Conservation (phyloP, 2,888 invertebrate species). For the Gastracanthus pulcherrimus region DNA sequence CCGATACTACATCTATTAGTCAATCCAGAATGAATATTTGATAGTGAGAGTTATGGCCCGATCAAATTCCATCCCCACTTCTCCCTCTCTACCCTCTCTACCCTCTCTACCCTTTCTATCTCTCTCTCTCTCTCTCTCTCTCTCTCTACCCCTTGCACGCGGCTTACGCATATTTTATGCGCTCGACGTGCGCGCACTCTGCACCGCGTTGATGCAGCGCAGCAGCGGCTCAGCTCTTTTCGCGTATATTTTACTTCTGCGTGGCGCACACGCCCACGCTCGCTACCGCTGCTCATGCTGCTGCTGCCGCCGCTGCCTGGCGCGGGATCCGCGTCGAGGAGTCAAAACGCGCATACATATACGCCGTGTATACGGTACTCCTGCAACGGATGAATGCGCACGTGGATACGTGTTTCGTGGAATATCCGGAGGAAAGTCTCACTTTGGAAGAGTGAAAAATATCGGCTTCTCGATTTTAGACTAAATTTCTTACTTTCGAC, state of each 20-base stretch:
- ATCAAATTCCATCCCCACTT: slow-evolving; percentile 66
- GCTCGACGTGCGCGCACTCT: slow-evolving; percentile 47
- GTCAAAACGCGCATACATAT: slow-evolving; percentile 23
- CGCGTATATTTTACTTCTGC: slow-evolving; percentile 28
- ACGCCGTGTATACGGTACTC: no score
- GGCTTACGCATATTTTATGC: slow-evolving; percentile 65
- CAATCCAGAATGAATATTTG: slow-evolving; percentile 71
- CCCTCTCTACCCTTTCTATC: neutral
- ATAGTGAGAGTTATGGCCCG: slow-evolving; percentile 68
- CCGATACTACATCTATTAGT: slow-evolving; percentile 68
- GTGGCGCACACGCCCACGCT: neutral
- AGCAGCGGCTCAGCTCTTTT: neutral
- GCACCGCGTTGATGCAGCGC: neutral
- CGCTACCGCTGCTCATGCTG: no score
- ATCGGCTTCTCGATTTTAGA: neutral
- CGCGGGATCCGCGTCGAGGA: no score
- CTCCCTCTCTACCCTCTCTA: neutral
- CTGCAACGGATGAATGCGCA: neutral
- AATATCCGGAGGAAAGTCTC: neutral
- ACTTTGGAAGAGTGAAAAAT: neutral
- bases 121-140: no score
- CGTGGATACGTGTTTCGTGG: neutral
- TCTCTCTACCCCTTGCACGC: neutral
- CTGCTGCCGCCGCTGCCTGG: neutral
- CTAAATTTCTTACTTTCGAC: neutral